phyloP scores from a whole-genome alignment of 2,888 invertebrate species.

The Phyto melanocephala region DNA sequence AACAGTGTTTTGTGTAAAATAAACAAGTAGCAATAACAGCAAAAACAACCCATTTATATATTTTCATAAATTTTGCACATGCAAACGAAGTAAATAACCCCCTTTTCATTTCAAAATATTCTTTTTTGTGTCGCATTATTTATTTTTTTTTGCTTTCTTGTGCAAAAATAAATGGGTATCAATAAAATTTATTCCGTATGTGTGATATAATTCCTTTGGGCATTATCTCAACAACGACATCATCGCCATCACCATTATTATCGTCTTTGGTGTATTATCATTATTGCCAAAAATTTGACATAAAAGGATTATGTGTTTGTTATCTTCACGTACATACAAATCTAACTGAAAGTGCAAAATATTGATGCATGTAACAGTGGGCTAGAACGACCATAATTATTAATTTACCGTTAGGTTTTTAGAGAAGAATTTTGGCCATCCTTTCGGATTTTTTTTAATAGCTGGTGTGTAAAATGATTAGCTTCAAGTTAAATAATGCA shows the following conservation, averaged over 20 bases:
- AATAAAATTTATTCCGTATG: conserved; percentile 33
- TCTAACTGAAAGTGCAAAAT: background rate
- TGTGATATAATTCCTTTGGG: conserved; percentile 43
- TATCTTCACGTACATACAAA: background rate
- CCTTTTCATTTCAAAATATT: background rate
- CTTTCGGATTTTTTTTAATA: too few relatives aligned
- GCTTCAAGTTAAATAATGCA: too few relatives aligned
- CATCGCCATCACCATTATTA: conserved; percentile 21
- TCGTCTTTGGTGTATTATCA: conserved; percentile 21
- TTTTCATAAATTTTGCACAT: conserved; percentile 13
- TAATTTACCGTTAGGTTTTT: background rate
- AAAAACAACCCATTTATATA: background rate
- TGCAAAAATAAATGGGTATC: conserved; percentile 49
- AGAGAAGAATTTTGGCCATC: too few relatives aligned
- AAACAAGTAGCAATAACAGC: conserved; percentile 1
- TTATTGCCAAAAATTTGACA: conserved; percentile 57
- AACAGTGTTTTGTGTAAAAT: conserved; percentile 7
- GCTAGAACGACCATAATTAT: background rate
- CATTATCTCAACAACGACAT: conserved; percentile 45
- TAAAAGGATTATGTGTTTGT: conserved; percentile 55
- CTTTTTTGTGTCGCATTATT: background rate
- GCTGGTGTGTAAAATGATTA: too few relatives aligned
- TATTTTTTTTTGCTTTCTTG: background rate
- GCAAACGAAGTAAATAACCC: conserved; percentile 12
- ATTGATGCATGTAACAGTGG: conserved; percentile 16